Evolutionary conservation across 1,140 invertebrate species (phyloP), one percentile per base, ranked within the genome.

Genomic region (Lysiphlebus fabarum): DNA sequence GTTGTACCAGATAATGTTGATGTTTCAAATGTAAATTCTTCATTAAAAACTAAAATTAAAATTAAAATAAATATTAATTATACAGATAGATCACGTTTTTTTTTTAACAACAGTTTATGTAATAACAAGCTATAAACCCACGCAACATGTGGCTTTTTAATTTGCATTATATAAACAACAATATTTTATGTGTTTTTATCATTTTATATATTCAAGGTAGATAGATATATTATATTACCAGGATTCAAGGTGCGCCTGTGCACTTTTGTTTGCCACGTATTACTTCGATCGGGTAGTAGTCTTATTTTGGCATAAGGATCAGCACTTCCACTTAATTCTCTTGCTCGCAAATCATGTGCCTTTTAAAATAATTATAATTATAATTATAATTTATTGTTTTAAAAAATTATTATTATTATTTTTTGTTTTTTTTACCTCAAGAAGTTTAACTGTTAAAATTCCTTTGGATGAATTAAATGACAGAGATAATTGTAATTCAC

Each of bases 11-110:
- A 69, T 0, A 87, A 81, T 4, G 82, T 71, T 41, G 83, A 83
- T 58, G 90, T 86, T 73, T 90, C 90, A 61, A 88, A 87, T 2
- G 88, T 80, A 68, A 89, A 91, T 51, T 90, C 83, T 55, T 89
- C 84, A 43, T 86, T 84, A 70, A 85, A 90, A 50, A 87, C 80
- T 82, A 70, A 9, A 12, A 45, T 42, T 1, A 48, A 48, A 48
- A 48, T 26, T 45, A n/a, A n/a, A n/a, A n/a, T n/a, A n/a, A n/a
- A n/a, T n/a, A n/a, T 45, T 45, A 12, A 12, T 45, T 45, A 7
- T 45, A 5, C 2, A 45, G 7, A 10, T 45, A 26, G 17, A 4
- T 26, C 17, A 26, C 17, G 17, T 26, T 26, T 26, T 26, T 26
- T 26, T 1, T 26, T 2, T 4, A 26, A 26, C 17, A 26, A 4